Evolutionary conservation across 2,797 vertebrate genomes (phyloP), one percentile per base, ranked within the genome.

Genomic region (Enteromius anoplus): DNA sequence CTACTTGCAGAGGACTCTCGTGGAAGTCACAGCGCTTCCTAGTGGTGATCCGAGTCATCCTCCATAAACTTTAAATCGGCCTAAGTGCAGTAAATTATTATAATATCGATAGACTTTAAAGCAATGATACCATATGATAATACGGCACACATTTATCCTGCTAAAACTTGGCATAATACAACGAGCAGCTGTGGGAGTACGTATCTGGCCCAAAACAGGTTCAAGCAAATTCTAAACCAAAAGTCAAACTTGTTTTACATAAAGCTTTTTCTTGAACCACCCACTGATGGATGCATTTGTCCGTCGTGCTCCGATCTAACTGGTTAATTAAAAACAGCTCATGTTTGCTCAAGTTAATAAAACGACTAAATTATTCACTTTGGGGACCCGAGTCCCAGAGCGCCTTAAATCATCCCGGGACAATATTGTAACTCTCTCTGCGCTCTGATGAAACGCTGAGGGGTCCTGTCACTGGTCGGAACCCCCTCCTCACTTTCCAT

Each of bases 261-360:
- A 40, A 37, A 55, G 45, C 51, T 73, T 70, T 45, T 42, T 76
- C 62, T 71, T 58, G 65, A 84, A 78, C n/a, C 32, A 58, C 47
- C 62, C 65, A 75, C 66, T 86, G 85, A 84, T 84, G 78, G 55
- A 45, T 75, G n/a, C 53, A 80, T 69, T 65, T 80, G 82, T 55
- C 64, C 78, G 86, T 82, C 87, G 84, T 88, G 86, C 85, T 75
- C 85, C 81, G 80, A 90, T 77, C 82, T 86, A 85, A 89, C 37
- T 87, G 92, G 90, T 93, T 94, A 92, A 94, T 95, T 94, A 94
- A 94, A 93, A 93, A 92, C 92, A 92, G 89, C 93, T 93, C 91
- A 92, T 94, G 93, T 94, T 95, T 93, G 92, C 90, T 92, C 85
- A 88, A 92, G 92, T 93, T 94, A 94, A 95, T 95, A 92, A 95